phyloP scores from a whole-genome alignment of 2,888 invertebrate genomes.

The Lochmaea capreae region DNA sequence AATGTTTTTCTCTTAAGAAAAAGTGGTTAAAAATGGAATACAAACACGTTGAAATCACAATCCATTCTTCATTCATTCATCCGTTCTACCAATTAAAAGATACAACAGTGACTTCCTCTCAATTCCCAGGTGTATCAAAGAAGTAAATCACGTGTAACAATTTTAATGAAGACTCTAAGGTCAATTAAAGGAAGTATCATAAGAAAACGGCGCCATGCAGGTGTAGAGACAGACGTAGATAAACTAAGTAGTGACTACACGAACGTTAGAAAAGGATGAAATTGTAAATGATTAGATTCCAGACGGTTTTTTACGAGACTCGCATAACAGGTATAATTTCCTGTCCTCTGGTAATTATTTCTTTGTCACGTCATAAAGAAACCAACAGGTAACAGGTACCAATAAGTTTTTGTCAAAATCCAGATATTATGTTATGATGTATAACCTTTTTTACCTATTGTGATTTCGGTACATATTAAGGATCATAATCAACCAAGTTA shows the following conservation, averaged over 20 bases:
- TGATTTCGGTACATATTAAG: background rate
- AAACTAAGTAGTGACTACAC: conserved; percentile 19
- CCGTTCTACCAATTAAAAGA: conserved; percentile 31
- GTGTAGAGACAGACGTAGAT: conserved; percentile 48
- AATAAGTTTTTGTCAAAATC: conserved; percentile 24
- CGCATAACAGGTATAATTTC: conserved; percentile 57
- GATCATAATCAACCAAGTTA: background rate
- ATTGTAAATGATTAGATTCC: conserved; percentile 59
- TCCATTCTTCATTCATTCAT: conserved; percentile 19
- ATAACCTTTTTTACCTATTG: conserved; percentile 5
- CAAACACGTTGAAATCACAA: background rate
- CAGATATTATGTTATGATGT: conserved; percentile 27
- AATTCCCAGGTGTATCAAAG: conserved; percentile 48
- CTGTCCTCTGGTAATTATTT: conserved; percentile 60
- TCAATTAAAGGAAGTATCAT: conserved; percentile 59
- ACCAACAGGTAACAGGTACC: conserved; percentile 22
- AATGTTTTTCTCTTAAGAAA: too few relatives aligned
- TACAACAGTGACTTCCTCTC: conserved; percentile 38
- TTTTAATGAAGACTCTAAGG: conserved; percentile 56
- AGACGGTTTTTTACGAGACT: conserved; percentile 60
- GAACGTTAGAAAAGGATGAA: conserved; percentile 49
- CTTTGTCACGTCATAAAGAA: conserved; percentile 61
- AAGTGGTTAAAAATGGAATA: background rate
- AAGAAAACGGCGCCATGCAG: conserved; percentile 57
- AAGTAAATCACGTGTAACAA: conserved; percentile 55